Evolutionary conservation across 2,888 invertebrate species (phyloP).

Genomic region (Cantharis rustica): DNA sequence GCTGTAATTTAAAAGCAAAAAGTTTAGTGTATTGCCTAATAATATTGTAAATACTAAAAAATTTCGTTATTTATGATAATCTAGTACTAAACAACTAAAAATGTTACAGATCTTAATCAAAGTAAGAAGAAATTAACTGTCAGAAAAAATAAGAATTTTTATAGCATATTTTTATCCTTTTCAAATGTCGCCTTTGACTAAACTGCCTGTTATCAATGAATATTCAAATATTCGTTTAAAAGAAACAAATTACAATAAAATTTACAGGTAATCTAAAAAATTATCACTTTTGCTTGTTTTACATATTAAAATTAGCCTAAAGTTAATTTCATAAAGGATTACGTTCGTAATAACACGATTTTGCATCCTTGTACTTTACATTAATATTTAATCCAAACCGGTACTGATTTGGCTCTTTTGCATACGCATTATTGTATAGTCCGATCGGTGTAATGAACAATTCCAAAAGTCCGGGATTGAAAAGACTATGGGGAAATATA

Average conservation of each 20-base stretch:
- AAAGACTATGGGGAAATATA: conserved; percentile 7
- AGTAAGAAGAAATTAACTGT: background rate
- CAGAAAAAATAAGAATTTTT: background rate
- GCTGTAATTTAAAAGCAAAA: background rate
- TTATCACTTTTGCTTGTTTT: background rate
- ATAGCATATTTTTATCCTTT: background rate
- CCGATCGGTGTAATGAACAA: conserved; percentile 9
- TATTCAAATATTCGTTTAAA: background rate
- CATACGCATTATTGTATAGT: conserved; percentile 17
- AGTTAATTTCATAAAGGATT: conserved; percentile 20
- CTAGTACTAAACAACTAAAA: no score
- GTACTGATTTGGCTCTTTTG: conserved; percentile 11
- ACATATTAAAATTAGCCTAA: background rate
- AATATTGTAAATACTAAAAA: no score
- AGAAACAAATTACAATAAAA: background rate
- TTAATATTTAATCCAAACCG: conserved; percentile 12
- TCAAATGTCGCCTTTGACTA: background rate
- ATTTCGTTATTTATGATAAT: no score
- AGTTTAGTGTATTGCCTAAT: background rate
- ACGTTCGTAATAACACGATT: conserved; percentile 16
- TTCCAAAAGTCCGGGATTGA: conserved; percentile 5
- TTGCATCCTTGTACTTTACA: conserved; percentile 9
- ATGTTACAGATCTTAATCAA: background rate
- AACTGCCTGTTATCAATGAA: background rate
- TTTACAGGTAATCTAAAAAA: background rate